Percentiles rank a stretch among this genome's conserved stretches.
These are phyloP conservation scores for Amphipyra berbera DNA, from an alignment of 2,888 invertebrate genomes.

Conservation along the genomic window DNA sequence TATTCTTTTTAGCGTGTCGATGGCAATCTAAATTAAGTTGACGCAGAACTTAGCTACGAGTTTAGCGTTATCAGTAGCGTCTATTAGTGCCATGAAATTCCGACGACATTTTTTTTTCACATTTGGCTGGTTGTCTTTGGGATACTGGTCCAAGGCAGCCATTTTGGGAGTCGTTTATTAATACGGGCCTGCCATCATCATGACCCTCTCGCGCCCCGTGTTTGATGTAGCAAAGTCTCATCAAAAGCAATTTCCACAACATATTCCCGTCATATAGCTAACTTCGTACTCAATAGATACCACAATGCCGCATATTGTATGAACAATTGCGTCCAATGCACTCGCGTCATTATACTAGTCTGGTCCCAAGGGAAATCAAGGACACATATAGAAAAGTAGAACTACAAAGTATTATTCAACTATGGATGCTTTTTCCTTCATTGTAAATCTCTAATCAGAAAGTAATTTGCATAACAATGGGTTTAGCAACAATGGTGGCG, in stretches of 20 bases:
- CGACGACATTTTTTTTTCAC: too few species aligned
- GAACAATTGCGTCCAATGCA: constrained; percentile 10
- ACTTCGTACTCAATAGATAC: not conserved
- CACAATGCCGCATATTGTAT: constrained; percentile 14
- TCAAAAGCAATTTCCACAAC: constrained; percentile 27
- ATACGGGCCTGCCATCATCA: too few species aligned
- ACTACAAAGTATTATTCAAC: constrained; percentile 14
- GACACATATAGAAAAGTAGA: constrained; percentile 11
- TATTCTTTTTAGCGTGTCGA: too few species aligned
- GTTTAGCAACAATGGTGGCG: constrained; percentile 19
- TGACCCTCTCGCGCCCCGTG: too few species aligned
- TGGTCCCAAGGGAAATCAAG: constrained; percentile 41
- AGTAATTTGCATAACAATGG: constrained; percentile 59
- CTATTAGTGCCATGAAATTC: too few species aligned
- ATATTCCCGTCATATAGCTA: constrained; percentile 1
- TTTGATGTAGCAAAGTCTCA: not conserved
- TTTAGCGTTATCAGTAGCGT: too few species aligned
- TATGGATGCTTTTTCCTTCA: constrained; percentile 51
- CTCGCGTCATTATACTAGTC: constrained; percentile 9
- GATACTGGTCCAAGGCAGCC: too few species aligned
- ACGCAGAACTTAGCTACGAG: too few species aligned
- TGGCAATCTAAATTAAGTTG: too few species aligned
- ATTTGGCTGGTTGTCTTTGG: too few species aligned
- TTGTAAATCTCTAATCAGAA: constrained; percentile 54
- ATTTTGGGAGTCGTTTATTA: too few species aligned